Percentiles rank a stretch among this genome's conserved stretches.
These are phyloP conservation scores for Heloderma charlesbogerti DNA, from an alignment of 2,113 vertebrate species.

Conservation along the genomic window DNA sequence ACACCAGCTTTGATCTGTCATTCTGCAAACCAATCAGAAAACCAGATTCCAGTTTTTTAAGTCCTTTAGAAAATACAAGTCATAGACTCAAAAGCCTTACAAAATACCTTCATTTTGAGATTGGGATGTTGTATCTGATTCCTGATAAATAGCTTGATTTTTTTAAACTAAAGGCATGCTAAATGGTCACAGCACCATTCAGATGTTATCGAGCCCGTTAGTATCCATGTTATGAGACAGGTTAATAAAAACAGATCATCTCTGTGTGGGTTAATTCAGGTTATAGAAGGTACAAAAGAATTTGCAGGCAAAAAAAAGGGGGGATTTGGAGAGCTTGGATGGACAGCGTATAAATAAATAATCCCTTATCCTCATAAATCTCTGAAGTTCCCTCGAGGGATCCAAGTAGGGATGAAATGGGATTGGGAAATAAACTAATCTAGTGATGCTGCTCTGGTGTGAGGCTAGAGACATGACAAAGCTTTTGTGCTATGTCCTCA, in stretches of 20 bases:
- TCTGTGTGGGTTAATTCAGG: conserved; percentile 53
- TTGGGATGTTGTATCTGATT: neutral
- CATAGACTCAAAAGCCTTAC: neutral
- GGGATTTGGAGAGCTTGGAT: conserved; percentile 53
- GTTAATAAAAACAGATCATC: conserved; percentile 56
- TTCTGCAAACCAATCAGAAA: neutral
- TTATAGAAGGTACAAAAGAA: conserved; percentile 50
- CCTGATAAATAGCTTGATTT: neutral
- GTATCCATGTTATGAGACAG: conserved; percentile 43
- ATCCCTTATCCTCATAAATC: conserved; percentile 57
- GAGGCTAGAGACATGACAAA: conserved; percentile 44
- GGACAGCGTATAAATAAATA: conserved; percentile 53
- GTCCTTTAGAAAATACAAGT: neutral
- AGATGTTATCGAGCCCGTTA: conserved; percentile 15
- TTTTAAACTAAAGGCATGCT: neutral
- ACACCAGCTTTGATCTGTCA: neutral
- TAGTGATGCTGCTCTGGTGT: conserved; percentile 42
- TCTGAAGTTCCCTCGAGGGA: conserved; percentile 45
- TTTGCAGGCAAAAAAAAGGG: conserved; percentile 62
- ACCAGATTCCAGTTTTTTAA: neutral
- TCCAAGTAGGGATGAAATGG: conserved; percentile 32
- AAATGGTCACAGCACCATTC: conserved; percentile 50
- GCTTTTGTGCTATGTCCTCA: conserved; percentile 33
- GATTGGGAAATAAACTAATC: conserved; percentile 57
- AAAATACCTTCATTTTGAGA: neutral